A percentile compares a stretch with the other conserved stretches of the same genome.
Conservation (phyloP, 2,888 invertebrate species). For the Flexamia atlantica region DNA sequence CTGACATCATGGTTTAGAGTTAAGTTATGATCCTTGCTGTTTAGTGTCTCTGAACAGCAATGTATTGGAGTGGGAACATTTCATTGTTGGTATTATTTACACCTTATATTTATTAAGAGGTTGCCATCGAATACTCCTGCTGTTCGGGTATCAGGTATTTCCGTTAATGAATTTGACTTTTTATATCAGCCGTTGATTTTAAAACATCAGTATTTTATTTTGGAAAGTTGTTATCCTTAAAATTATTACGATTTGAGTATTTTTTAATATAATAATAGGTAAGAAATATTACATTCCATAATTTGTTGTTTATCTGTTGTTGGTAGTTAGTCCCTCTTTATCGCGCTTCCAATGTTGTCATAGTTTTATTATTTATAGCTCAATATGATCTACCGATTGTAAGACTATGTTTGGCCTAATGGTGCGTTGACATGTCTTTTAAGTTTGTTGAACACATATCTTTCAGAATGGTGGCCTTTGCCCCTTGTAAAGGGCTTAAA, state of each 20-base stretch:
- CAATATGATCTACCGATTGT: constrained; percentile 40
- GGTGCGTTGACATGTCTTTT: constrained; percentile 48
- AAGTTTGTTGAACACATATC: constrained; percentile 59
- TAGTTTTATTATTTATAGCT: constrained; percentile 32
- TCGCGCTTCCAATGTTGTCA: constrained; percentile 51
- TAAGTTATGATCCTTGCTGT: constrained; percentile 17
- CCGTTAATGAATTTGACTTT: not conserved
- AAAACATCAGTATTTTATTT: constrained; percentile 47
- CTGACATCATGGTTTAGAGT: constrained; percentile 14
- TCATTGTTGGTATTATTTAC: constrained; percentile 54
- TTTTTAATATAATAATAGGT: constrained; percentile 23
- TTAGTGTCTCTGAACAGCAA: constrained; percentile 26
- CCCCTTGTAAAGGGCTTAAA: constrained; percentile 37
- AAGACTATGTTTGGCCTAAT: constrained; percentile 39
- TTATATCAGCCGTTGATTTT: constrained; percentile 31
- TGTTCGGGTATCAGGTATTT: constrained; percentile 1
- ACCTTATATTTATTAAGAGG: constrained; percentile 39
- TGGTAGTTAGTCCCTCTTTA: constrained; percentile 49
- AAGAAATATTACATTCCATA: constrained; percentile 54
- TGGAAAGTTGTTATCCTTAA: constrained; percentile 28
- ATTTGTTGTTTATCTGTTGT: constrained; percentile 48
- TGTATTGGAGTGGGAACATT: constrained; percentile 10
- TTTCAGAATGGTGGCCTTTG: constrained; percentile 63
- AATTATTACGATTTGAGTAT: constrained; percentile 13
- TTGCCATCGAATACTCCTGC: constrained; percentile 30